Percentiles rank a stretch among this genome's conserved stretches.
These are phyloP conservation scores for Eulithis prunata DNA, from an alignment of 2,888 invertebrate species.

Conservation along the genomic window DNA sequence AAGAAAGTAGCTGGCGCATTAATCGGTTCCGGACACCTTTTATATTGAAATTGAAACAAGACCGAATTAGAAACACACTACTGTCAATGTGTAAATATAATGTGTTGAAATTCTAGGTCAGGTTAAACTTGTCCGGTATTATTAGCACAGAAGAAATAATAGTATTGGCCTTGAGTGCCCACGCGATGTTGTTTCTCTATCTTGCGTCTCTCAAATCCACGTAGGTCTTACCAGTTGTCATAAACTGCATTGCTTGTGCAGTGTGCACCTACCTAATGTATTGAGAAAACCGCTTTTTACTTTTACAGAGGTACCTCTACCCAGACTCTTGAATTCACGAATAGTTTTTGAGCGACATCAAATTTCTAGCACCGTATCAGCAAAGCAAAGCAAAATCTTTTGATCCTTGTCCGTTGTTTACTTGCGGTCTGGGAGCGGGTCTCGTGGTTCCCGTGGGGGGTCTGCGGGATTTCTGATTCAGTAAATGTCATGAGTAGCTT, in stretches of 20 bases:
- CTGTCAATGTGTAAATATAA: background rate
- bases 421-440: slow-evolving; percentile 42
- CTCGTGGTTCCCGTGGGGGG: slow-evolving; percentile 40
- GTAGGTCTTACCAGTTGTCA: background rate
- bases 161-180: slow-evolving; percentile 47
- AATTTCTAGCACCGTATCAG: slow-evolving; percentile 28
- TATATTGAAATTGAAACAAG: slow-evolving; percentile 32
- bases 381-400: slow-evolving; percentile 41
- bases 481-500: background rate
- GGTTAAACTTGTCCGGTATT: slow-evolving; percentile 36
- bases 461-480: slow-evolving; percentile 44
- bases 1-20: slow-evolving; percentile 38
- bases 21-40: slow-evolving; percentile 36
- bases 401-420: slow-evolving; percentile 50
- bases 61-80: slow-evolving; percentile 23
- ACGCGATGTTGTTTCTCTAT: slow-evolving; percentile 48
- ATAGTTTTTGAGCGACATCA: slow-evolving; percentile 8
- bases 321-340: background rate
- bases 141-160: slow-evolving; percentile 28
- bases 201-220: slow-evolving; percentile 22
- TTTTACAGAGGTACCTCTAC: too few species aligned
- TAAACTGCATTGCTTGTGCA: slow-evolving; percentile 8
- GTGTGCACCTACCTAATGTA: background rate
- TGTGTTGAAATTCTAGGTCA: slow-evolving; percentile 36
- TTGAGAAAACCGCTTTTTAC: too few species aligned